These are phyloP conservation scores for Callospermophilus lateralis DNA, from an alignment of 2,113 vertebrate species.

Conservation along the genomic window DNA sequence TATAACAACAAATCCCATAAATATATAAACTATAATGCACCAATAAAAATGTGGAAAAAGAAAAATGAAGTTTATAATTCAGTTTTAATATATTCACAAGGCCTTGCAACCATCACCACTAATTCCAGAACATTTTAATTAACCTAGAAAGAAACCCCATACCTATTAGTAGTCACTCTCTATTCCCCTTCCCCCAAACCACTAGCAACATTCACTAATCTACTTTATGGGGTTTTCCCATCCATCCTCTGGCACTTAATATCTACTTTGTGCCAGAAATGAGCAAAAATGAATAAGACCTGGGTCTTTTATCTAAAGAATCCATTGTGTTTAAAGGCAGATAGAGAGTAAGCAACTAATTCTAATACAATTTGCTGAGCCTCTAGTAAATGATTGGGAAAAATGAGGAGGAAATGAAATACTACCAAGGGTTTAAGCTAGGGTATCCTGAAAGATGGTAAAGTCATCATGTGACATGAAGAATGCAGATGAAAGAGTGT, in stretches of 20 bases:
- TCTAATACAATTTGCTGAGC: slow-evolving; percentile 20
- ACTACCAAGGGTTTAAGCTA: neutral
- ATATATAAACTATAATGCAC: too few species aligned
- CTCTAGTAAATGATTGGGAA: neutral
- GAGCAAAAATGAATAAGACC: slow-evolving; percentile 2
- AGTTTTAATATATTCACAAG: slow-evolving; percentile 38
- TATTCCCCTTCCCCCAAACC: neutral
- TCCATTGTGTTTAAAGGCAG: neutral
- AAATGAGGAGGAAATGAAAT: slow-evolving; percentile 16
- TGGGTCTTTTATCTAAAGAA: slow-evolving; percentile 44
- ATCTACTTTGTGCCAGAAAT: slow-evolving; percentile 38
- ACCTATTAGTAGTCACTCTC: neutral
- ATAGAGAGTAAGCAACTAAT: neutral
- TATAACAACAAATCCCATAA: too few species aligned
- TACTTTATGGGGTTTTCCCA: slow-evolving; percentile 14
- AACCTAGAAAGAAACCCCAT: neutral
- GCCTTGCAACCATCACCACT: neutral
- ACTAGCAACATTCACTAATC: neutral
- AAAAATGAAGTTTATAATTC: neutral
- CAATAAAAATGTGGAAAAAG: too few species aligned
- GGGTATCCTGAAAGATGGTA: slow-evolving; percentile 41
- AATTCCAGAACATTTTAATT: slow-evolving; percentile 58
- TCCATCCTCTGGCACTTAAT: neutral
- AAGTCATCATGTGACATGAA: slow-evolving; percentile 24
- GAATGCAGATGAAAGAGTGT: slow-evolving; percentile 9